A percentile compares a stretch with the other conserved stretches of the same genome.
Evolutionary conservation across 2,888 invertebrate species (phyloP).

Genomic region (Pterobdella sp.): DNA sequence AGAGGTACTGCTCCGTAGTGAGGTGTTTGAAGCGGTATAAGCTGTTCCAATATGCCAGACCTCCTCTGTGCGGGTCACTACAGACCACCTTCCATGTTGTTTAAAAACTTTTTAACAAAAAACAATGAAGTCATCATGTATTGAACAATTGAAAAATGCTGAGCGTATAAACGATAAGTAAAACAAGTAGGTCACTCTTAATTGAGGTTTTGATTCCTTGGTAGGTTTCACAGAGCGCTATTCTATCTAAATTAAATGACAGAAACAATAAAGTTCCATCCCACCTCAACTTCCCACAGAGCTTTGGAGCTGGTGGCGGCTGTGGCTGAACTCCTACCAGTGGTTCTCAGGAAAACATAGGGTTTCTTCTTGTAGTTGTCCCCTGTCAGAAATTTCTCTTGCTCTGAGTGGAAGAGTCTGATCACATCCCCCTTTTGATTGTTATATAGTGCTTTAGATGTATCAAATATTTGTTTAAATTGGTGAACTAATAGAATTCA

Average conservation of each 20-base stretch:
- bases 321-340: slow-evolving; percentile 82
- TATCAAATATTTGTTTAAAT: too few species aligned
- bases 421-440: slow-evolving; percentile 63
- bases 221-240: too few species aligned
- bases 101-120: neutral
- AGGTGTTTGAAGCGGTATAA: slow-evolving; percentile 94
- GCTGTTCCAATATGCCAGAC: slow-evolving; percentile 97
- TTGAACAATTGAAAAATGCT: neutral
- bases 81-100: slow-evolving; percentile 68
- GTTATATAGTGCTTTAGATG: neutral
- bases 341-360: slow-evolving; percentile 80
- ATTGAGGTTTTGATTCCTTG: too few species aligned
- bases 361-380: slow-evolving; percentile 89
- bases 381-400: slow-evolving; percentile 95
- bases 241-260: too few species aligned
- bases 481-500: too few species aligned
- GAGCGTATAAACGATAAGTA: neutral
- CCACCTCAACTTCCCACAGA: slow-evolving; percentile 89
- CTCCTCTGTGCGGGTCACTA: slow-evolving; percentile 92
- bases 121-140: neutral
- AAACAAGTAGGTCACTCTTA: neutral
- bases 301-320: slow-evolving; percentile 98
- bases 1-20: slow-evolving; percentile 92
- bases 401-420: slow-evolving; percentile 70
- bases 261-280: too few species aligned